A percentile compares a stretch with the other conserved stretches of the same genome.
These are phyloP conservation scores for Emydocephalus ijimae DNA, from an alignment of 2,113 vertebrate genomes.

Conservation along the genomic window DNA sequence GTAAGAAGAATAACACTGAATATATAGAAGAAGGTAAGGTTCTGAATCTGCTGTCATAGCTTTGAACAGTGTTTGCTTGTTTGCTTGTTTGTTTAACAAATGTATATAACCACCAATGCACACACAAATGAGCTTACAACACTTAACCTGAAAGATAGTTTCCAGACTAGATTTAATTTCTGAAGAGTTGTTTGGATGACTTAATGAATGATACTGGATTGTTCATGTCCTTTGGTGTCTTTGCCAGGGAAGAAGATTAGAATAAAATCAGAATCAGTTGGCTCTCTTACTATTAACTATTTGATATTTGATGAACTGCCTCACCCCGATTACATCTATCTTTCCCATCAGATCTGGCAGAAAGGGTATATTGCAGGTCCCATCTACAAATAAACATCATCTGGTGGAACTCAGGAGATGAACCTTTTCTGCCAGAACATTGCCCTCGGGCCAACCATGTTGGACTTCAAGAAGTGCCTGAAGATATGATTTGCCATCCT, in stretches of 20 bases:
- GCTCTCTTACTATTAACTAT: not conserved
- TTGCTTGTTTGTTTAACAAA: not conserved
- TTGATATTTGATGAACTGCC: not conserved
- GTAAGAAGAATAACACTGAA: not conserved
- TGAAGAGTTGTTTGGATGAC: not conserved
- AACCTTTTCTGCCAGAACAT: not conserved
- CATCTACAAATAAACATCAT: not conserved
- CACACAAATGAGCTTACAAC: not conserved
- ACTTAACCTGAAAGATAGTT: not conserved
- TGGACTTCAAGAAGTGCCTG: not conserved
- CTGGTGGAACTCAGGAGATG: not conserved
- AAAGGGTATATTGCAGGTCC: not conserved
- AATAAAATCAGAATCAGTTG: not conserved
- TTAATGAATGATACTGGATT: not conserved
- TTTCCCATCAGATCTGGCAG: not conserved
- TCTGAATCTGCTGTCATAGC: not conserved
- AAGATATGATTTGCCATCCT: not conserved
- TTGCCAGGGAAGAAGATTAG: not conserved
- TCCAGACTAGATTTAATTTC: not conserved
- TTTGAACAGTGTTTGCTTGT: not conserved
- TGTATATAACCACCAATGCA: not conserved
- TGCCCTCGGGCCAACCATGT: not conserved
- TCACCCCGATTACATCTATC: not conserved
- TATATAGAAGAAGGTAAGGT: not conserved
- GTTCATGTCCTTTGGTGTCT: not conserved